These are phyloP conservation scores for Phenganax subtilis DNA, from an alignment of 92 coral and sea anemone species.

Conservation along the genomic window DNA sequence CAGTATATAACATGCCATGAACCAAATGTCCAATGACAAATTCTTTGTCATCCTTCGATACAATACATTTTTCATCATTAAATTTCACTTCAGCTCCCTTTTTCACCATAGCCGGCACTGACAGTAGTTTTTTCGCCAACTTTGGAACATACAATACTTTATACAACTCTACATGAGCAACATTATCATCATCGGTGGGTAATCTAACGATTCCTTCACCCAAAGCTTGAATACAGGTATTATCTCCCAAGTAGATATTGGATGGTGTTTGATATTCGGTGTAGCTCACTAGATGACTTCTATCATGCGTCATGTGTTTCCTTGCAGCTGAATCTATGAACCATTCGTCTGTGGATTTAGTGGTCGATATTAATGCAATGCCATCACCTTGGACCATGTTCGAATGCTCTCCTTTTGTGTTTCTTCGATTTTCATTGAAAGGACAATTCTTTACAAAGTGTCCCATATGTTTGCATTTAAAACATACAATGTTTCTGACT, in stretches of 20 bases:
- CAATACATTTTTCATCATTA: constrained; percentile 41
- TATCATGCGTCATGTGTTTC: constrained; percentile 54
- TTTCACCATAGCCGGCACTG: constrained; percentile 45
- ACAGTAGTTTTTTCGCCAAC: constrained; percentile 38
- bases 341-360: constrained; percentile 42
- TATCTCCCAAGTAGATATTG: constrained; percentile 53
- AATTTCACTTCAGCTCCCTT: constrained; percentile 45
- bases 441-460: constrained; percentile 36
- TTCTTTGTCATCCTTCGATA: constrained; percentile 31
- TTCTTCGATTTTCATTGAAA: constrained; percentile 8
- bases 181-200: constrained; percentile 33
- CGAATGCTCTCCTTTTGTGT: constrained; percentile 43
- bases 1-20: constrained; percentile 38
- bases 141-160: constrained; percentile 39
- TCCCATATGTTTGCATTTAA: constrained; percentile 7
- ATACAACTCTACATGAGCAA: constrained; percentile 40
- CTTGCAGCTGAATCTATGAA: constrained; percentile 65
- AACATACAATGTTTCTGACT: too few species aligned
- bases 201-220: constrained; percentile 57
- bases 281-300: constrained; percentile 45
- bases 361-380: constrained; percentile 48
- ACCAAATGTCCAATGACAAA: constrained; percentile 37
- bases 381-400: constrained; percentile 55
- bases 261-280: constrained; percentile 50
- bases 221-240: constrained; percentile 38